A percentile compares a stretch with the other conserved stretches of the same genome.
phyloP scores from a whole-genome alignment of 1,140 invertebrate genomes.

The Drosophila insularis region DNA sequence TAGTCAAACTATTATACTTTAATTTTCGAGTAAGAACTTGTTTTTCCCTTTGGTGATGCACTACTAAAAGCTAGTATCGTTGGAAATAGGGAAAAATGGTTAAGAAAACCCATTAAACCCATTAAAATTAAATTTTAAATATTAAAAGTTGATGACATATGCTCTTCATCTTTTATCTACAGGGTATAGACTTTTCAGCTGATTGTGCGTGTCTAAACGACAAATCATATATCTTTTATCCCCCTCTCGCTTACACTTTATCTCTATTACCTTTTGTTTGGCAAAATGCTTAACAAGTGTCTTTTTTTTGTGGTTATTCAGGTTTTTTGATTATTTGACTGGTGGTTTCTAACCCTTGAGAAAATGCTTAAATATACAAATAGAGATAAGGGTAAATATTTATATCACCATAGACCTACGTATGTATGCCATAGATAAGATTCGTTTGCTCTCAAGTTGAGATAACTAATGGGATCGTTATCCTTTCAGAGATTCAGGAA shows the following conservation, averaged over 20 bases:
- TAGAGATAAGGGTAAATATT: slow-evolving; percentile 10
- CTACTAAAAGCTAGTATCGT: no score
- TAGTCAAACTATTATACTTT: no score
- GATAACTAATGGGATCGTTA: slow-evolving; percentile 5
- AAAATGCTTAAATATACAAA: neutral
- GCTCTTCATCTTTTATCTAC: neutral
- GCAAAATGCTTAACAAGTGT: slow-evolving; percentile 65
- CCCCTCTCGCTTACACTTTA: slow-evolving; percentile 9
- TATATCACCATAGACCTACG: neutral
- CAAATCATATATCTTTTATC: slow-evolving; percentile 57
- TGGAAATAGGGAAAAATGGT: no score
- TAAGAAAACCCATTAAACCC: no score
- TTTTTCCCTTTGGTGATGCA: no score
- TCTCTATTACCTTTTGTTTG: slow-evolving; percentile 46
- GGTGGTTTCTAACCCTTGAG: slow-evolving; percentile 39
- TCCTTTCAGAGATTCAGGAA: neutral
- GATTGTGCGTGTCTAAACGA: slow-evolving; percentile 67
- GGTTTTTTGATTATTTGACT: slow-evolving; percentile 28
- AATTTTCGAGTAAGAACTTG: no score
- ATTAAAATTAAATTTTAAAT: no score
- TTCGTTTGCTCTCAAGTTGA: neutral
- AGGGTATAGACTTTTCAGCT: slow-evolving; percentile 7
- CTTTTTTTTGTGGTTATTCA: slow-evolving; percentile 46
- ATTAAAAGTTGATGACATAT: neutral
- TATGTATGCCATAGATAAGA: neutral